These are phyloP conservation scores for Sarcophaga subvicina DNA, from an alignment of 2,888 invertebrate species.

Conservation along the genomic window DNA sequence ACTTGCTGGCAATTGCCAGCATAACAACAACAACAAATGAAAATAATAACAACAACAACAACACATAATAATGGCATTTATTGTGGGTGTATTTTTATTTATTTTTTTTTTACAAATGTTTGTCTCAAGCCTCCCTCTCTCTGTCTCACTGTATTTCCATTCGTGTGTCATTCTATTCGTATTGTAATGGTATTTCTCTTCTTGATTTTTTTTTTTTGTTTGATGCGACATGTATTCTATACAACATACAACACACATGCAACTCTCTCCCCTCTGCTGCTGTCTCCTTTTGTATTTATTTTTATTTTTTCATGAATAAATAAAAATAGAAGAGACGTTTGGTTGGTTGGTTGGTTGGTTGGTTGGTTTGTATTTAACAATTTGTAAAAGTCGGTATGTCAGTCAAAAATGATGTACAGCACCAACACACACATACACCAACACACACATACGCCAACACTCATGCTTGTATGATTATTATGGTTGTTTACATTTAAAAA, in stretches of 20 bases:
- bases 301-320: no score
- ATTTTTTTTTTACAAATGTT: no score
- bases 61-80: slow-evolving; percentile 57
- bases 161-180: no score
- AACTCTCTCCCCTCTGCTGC: not conserved
- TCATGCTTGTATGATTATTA: no score
- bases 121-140: no score
- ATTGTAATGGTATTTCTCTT: no score
- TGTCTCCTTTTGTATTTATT: no score
- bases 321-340: no score
- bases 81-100: slow-evolving; percentile 55
- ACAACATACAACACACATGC: slow-evolving; percentile 17
- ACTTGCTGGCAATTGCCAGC: slow-evolving; percentile 67
- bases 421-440: not conserved
- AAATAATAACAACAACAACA: not conserved
- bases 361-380: slow-evolving; percentile 14
- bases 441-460: not conserved
- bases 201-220: not conserved
- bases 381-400: slow-evolving; percentile 40
- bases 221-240: not conserved
- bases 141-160: no score
- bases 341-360: no score
- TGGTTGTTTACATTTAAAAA: no score
- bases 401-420: slow-evolving; percentile 33
- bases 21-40: not conserved